These are phyloP conservation scores for Drosophila paramelanica DNA, from an alignment of 2,888 invertebrate species.

Conservation along the genomic window DNA sequence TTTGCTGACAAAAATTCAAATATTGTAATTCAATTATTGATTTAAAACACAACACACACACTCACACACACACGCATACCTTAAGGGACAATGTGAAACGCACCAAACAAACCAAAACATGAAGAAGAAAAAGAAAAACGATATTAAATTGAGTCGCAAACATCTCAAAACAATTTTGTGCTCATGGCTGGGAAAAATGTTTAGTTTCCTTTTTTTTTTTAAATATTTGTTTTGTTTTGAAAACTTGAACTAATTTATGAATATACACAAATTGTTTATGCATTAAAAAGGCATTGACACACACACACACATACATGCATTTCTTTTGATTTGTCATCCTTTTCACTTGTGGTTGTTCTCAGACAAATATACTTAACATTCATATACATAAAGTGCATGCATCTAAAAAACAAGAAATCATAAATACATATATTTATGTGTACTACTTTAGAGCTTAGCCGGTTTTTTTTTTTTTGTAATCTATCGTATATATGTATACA, in stretches of 20 bases:
- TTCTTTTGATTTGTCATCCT: constrained; percentile 45
- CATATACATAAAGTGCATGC: constrained; percentile 19
- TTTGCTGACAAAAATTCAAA: constrained; percentile 42
- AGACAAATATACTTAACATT: constrained; percentile 18
- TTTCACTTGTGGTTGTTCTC: constrained; percentile 51
- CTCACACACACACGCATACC: constrained; percentile 13
- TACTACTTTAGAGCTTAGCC: constrained; percentile 67
- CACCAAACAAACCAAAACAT: constrained; percentile 6
- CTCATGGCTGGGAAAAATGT: constrained; percentile 33
- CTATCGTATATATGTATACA: constrained; percentile 38
- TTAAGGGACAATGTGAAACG: constrained; percentile 21
- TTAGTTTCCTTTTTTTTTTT: constrained; percentile 41
- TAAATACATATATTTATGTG: constrained; percentile 36
- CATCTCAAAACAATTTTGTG: constrained; percentile 23
- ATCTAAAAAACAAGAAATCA: constrained; percentile 11
- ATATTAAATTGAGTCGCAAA: constrained; percentile 30
- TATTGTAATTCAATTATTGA: constrained; percentile 56
- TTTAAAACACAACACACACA: constrained; percentile 13
- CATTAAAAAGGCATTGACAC: constrained; percentile 46
- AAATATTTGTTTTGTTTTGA: constrained; percentile 39
- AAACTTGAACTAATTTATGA: constrained; percentile 47
- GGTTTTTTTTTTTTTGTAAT: constrained; percentile 57
- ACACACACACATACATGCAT: constrained; percentile 32
- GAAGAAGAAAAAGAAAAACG: constrained; percentile 18
- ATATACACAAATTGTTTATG: constrained; percentile 31